Base-by-base conservation (phyloP, 2,888 invertebrate species). In the Hedychridium roseum region DNA sequence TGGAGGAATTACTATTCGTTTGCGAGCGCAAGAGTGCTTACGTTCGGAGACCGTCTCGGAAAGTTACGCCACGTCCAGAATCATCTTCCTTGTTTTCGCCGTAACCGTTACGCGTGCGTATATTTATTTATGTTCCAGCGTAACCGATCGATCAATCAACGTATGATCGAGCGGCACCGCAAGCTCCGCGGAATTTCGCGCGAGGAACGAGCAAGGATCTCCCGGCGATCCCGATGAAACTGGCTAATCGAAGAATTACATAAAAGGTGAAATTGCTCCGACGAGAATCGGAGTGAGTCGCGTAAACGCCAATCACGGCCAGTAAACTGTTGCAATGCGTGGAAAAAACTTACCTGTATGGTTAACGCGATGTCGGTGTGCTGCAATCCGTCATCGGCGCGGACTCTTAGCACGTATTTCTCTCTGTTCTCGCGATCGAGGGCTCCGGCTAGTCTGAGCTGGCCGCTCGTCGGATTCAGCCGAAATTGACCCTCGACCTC, bases 331-430 rank as follows among this genome's bases (percentile, higher is more conserved):
- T n/a, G n/a, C n/a, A n/a, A n/a, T n/a, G n/a, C n/a, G n/a, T n/a
- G n/a, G n/a, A 27, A 49, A 49, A 41, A 11, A 78, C 85, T 81
- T 81, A 94, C 94, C 87, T 88, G 86, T 71, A 97, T 85, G 54
- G 86, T 84, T 45, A 95, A 83, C 65, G 85, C 83, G 54, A 91
- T 86, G 78, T 92, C 91, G 17, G 92, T 90, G 73, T 87, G 86
- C 79, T 94, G 95, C 54, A 91, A 85, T 40, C 95, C 94, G 82
- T 97, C 97, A 74, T 88, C 89, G 51, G 94, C 96, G 69, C 92
- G 86, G 43, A 96, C 86, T 47, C 85, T 83, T 54, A 97, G 81
- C 71, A 87, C 85, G 80, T 95, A 95, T 66, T 85, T 83, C 63
- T 91, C 87, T 67, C 87, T 85, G 18, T 86, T 86, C 81, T 95